These are phyloP conservation scores for Campopleginae sp. DNA, from an alignment of 2,888 invertebrate species.

Conservation along the genomic window DNA sequence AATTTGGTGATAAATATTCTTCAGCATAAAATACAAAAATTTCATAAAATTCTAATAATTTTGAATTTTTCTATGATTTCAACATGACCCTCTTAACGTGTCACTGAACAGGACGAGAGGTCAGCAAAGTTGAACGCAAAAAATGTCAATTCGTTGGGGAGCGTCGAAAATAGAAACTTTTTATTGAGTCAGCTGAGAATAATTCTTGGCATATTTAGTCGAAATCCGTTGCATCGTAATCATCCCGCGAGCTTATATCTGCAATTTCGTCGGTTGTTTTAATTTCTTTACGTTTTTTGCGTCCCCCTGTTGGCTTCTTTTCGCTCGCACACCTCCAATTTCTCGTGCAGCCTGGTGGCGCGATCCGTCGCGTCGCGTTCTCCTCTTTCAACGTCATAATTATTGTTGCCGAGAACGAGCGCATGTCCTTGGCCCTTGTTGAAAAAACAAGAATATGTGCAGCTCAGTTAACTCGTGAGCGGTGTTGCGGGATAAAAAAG, in stretches of 20 bases:
- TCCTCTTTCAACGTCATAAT: constrained; percentile 45
- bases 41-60: no score
- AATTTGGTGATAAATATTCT: no score
- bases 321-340: constrained; percentile 50
- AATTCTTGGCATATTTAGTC: not conserved
- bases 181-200: not conserved
- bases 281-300: not conserved
- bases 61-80: no score
- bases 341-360: constrained; percentile 22
- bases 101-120: not conserved
- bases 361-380: constrained; percentile 18
- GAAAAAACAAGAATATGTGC: constrained; percentile 27
- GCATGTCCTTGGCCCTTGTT: constrained; percentile 45
- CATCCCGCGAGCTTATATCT: constrained; percentile 12
- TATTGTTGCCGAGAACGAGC: constrained; percentile 50
- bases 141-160: not conserved
- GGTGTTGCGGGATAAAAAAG: constrained; percentile 17
- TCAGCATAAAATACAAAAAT: no score
- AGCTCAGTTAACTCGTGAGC: constrained; percentile 14
- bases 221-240: constrained; percentile 31
- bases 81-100: no score
- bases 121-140: not conserved
- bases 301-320: constrained; percentile 3
- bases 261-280: constrained; percentile 35
- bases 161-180: not conserved